Evolutionary conservation across 2,888 invertebrate genomes (phyloP).

Genomic region (Idaea dimidiata): DNA sequence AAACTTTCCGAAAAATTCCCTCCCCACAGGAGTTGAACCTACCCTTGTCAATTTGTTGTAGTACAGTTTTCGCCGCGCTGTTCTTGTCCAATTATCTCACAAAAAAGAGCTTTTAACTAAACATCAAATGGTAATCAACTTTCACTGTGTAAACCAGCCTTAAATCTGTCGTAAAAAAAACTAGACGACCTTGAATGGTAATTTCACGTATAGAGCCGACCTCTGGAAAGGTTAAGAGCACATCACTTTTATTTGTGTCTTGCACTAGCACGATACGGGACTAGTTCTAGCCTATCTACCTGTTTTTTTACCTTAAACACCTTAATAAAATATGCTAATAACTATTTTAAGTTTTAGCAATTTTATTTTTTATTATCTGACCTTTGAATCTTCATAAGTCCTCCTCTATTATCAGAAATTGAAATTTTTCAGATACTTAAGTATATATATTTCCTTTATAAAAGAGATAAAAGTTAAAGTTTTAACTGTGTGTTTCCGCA

Average conservation of each 20-base stretch:
- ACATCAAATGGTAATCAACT: slow-evolving; percentile 16
- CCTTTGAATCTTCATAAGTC: slow-evolving; percentile 32
- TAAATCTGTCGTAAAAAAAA: slow-evolving; percentile 46
- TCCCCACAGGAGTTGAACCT: too few species aligned
- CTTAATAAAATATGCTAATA: slow-evolving; percentile 13
- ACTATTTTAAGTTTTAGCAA: slow-evolving; percentile 27
- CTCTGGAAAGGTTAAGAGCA: slow-evolving; percentile 74
- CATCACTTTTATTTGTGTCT: slow-evolving; percentile 70
- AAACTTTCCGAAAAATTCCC: too few species aligned
- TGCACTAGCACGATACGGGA: slow-evolving; percentile 48
- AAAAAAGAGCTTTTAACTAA: too few species aligned
- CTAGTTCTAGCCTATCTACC: slow-evolving; percentile 46
- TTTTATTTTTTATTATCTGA: slow-evolving; percentile 35
- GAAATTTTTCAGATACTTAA: not conserved
- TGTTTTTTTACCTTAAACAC: slow-evolving; percentile 33
- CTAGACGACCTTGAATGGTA: slow-evolving; percentile 64
- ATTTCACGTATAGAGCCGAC: slow-evolving; percentile 65
- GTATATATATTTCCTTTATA: too few species aligned
- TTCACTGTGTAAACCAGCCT: slow-evolving; percentile 7
- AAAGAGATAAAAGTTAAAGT: too few species aligned
- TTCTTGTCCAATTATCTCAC: too few species aligned
- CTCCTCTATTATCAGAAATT: slow-evolving; percentile 17
- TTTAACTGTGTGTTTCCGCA: too few species aligned
- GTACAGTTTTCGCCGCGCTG: too few species aligned
- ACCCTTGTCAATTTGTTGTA: too few species aligned